Evolutionary conservation across 2,797 vertebrate genomes (phyloP), one percentile per base, ranked within the genome.

Genomic region (Pipistrellus nathusii): DNA sequence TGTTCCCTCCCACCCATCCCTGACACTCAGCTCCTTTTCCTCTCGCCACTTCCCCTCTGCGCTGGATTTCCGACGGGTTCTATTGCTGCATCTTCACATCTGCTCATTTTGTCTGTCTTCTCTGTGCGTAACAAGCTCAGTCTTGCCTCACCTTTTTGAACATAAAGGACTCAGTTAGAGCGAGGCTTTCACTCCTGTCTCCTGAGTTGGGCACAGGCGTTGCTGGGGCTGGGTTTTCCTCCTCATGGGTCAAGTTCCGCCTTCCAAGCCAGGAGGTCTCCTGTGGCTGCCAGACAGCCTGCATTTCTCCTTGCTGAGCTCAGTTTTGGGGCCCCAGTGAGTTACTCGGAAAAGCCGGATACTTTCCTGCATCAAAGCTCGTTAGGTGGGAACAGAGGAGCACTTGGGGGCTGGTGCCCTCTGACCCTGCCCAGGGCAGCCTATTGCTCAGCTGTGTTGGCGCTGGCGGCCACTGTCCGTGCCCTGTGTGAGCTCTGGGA

Each of bases 21-120:
- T 3, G 48, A 13, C 0, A 0, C 9, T 6, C 11, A 11, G 27
- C 32, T 41, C 6, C 0, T 12, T 13, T 30, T 6, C 9, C 25
- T 21, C 20, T 13, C 2, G 6, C 8, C 18, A 8, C 13, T 44
- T 1, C 41, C 7, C 30, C 5, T 30, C 55, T 15, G 0, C 12
- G 4, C 13, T 69, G 69, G 13, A 1, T 20, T 59, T 12, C n/a
- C 8, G 18, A 32, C 18, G 7, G 27, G 18, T 62, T 12, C 51
- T 25, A 1, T 35, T 21, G 15, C 88, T 66, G 8, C 7, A 4
- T 44, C 66, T 44, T 35, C 72, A 15, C 1, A 20, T 8, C 44
- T 14, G 10, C 35, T 30, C 1, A 0, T 0, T 4, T 32, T 46
- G 41, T 55, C 44, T 20, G 5, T 80, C 8, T 27, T 38, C 82